These are phyloP conservation scores for Thecocarcelia acutangulata DNA, from an alignment of 2,888 invertebrate species.

Conservation along the genomic window DNA sequence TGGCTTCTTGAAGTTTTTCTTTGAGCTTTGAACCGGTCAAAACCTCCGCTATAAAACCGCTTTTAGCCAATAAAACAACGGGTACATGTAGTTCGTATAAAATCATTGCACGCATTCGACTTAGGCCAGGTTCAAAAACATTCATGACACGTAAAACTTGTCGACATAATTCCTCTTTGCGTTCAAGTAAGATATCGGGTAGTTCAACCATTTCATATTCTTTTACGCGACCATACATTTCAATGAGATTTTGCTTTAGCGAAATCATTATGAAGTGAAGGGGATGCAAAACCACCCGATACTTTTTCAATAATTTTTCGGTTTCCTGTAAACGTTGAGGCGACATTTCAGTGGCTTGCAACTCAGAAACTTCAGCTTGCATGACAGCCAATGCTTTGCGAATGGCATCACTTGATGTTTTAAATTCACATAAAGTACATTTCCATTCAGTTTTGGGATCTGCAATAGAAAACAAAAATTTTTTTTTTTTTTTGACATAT, in stretches of 20 bases:
- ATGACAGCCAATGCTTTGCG: constrained; percentile 85
- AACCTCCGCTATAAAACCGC: constrained; percentile 84
- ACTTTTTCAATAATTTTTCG: constrained; percentile 85
- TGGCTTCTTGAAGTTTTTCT: constrained; percentile 85
- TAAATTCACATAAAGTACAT: constrained; percentile 84
- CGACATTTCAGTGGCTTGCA: constrained; percentile 84
- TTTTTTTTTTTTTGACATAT: background rate
- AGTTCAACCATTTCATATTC: constrained; percentile 88
- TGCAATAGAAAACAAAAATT: constrained; percentile 54
- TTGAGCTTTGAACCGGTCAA: constrained; percentile 85
- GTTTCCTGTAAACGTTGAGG: constrained; percentile 85
- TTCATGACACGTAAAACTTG: constrained; percentile 86
- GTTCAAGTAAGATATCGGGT: constrained; percentile 87
- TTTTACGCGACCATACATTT: constrained; percentile 88
- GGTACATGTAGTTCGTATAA: constrained; percentile 92
- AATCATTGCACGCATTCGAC: constrained; percentile 89
- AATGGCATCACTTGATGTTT: constrained; percentile 84
- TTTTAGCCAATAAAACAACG: constrained; percentile 86
- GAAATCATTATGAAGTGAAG: constrained; percentile 87
- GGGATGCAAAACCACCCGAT: constrained; percentile 88
- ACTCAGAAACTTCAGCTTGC: constrained; percentile 86
- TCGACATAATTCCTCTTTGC: constrained; percentile 88
- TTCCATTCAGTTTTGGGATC: constrained; percentile 77
- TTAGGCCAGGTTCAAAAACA: constrained; percentile 89
- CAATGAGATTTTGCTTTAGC: constrained; percentile 86